Conservation (phyloP, 2,113 vertebrate genomes). For the Dasypus novemcinctus region DNA sequence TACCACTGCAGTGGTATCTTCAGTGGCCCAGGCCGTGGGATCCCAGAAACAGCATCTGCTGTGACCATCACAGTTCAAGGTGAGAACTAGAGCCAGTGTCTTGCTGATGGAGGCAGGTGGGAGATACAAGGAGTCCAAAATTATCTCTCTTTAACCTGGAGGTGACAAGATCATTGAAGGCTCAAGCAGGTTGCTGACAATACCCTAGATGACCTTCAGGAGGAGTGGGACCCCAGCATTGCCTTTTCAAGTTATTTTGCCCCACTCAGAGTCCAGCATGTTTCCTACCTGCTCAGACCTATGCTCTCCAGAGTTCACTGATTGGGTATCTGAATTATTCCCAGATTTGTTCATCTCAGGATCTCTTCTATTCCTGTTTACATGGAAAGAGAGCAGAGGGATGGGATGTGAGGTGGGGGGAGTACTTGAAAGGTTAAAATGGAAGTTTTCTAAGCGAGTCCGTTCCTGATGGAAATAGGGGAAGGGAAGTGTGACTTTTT, state of each 20-base stretch:
- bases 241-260: not conserved
- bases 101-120: not conserved
- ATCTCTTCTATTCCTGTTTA: not conserved
- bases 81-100: not conserved
- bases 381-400: not conserved
- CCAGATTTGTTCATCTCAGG: not conserved
- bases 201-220: not conserved
- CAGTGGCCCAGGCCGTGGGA: slow-evolving; percentile 45
- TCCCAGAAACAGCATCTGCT: slow-evolving; percentile 18
- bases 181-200: not conserved
- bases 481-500: not conserved
- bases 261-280: not conserved
- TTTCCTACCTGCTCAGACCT: not conserved
- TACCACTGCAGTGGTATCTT: slow-evolving; percentile 72
- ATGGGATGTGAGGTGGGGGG: no score
- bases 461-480: not conserved
- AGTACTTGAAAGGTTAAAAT: not conserved
- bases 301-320: rapidly evolving
- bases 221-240: not conserved
- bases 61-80: slow-evolving; percentile 64
- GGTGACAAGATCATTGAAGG: not conserved
- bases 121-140: not conserved
- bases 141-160: not conserved
- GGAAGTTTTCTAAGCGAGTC: not conserved
- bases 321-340: not conserved